Evolutionary conservation across 2,888 invertebrate species (phyloP).

Genomic region (Ophion slaviceki): DNA sequence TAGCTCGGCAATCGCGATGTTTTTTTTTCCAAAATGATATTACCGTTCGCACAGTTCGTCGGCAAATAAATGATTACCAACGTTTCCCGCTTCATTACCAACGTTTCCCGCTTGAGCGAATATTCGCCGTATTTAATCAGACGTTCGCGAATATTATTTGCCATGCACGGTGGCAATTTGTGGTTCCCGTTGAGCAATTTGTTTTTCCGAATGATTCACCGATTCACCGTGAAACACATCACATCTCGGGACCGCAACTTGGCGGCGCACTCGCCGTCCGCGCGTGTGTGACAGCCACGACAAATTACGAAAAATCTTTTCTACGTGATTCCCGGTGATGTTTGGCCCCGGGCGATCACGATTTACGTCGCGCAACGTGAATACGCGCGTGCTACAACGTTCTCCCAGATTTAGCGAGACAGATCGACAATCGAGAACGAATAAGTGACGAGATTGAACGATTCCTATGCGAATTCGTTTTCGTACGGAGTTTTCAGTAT

Average conservation of each 20-base stretch:
- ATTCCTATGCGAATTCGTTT: constrained; percentile 47
- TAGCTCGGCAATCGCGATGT: too few relatives aligned
- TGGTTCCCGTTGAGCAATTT: constrained; percentile 4
- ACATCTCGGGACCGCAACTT: constrained; percentile 11
- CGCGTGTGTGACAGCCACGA: constrained; percentile 55
- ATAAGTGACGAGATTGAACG: constrained; percentile 46
- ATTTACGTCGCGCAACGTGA: constrained; percentile 35
- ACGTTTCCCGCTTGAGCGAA: too few relatives aligned
- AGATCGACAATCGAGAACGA: constrained; percentile 37
- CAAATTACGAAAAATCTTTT: constrained; percentile 68
- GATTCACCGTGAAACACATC: constrained; percentile 49
- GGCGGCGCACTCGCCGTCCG: not conserved
- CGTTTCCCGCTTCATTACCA: too few relatives aligned
- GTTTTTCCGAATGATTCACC: constrained; percentile 47
- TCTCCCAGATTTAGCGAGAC: constrained; percentile 38
- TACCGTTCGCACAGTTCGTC: too few relatives aligned
- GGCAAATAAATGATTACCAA: too few relatives aligned
- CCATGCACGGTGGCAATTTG: not conserved
- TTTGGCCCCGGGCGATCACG: constrained; percentile 31
- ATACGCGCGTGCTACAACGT: constrained; percentile 30
- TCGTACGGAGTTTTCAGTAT: constrained; percentile 25
- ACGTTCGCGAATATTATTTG: not conserved
- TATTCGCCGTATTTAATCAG: too few relatives aligned
- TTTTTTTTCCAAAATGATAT: too few relatives aligned
- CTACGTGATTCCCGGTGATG: constrained; percentile 56